phyloP scores from a whole-genome alignment of 2,113 vertebrate species.

The Alaudala cheleensis region DNA sequence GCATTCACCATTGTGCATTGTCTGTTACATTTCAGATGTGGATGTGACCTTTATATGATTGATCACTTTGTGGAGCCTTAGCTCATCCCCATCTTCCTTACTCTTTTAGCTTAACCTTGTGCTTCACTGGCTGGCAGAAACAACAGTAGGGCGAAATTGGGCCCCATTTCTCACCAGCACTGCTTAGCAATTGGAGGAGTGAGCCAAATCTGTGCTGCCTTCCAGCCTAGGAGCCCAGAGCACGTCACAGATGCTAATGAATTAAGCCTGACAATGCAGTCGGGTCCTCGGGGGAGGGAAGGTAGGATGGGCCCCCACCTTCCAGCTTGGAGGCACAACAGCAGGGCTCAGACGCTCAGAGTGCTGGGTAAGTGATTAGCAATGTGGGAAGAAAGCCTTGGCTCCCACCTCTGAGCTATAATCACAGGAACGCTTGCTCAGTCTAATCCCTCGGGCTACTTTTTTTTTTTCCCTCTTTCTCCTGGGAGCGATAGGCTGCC shows the following conservation, averaged over 20 bases:
- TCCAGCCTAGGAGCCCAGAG: neutral
- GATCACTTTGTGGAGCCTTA: neutral
- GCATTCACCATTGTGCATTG: neutral
- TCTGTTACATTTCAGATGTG: neutral
- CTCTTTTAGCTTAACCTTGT: neutral
- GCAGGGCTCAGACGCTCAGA: conserved; percentile 8
- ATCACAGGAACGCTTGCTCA: conserved; percentile 24
- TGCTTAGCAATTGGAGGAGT: neutral
- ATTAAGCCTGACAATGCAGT: conserved; percentile 44
- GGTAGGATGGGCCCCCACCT: conserved; percentile 43
- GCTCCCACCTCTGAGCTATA: conserved; percentile 41
- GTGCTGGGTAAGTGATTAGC: conserved; percentile 42
- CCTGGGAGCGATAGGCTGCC: neutral
- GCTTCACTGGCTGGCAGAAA: neutral
- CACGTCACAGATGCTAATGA: conserved; percentile 38
- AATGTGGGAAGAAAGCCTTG: conserved; percentile 29
- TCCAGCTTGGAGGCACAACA: conserved; percentile 22
- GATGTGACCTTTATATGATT: neutral
- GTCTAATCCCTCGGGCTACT: neutral
- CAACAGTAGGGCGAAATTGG: neutral
- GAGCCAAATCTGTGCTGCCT: neutral
- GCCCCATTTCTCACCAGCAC: neutral
- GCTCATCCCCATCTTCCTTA: neutral
- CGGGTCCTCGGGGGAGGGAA: conserved; percentile 2
- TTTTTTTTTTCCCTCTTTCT: neutral